phyloP scores from a whole-genome alignment of 2,888 invertebrate genomes.

The Unio pictorum region DNA sequence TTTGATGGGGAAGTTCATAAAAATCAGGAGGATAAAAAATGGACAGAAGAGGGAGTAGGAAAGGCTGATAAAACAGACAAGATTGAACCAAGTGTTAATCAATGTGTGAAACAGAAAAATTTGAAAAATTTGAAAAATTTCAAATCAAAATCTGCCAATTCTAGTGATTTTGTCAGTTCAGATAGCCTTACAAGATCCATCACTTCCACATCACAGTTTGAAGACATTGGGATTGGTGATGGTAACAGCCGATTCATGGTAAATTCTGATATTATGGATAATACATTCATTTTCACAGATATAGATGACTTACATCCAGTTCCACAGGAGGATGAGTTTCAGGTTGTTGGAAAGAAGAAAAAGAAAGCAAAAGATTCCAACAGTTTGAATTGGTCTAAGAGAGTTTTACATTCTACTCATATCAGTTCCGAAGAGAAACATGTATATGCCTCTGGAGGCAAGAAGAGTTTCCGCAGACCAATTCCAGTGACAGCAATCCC shows the following conservation, averaged over 20 bases:
- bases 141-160: slow-evolving; percentile 33
- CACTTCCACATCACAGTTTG: not conserved
- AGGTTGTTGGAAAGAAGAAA: slow-evolving; percentile 58
- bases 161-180: slow-evolving; percentile 1
- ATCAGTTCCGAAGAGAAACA: slow-evolving; percentile 6
- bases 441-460: slow-evolving; percentile 15
- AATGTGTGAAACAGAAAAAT: slow-evolving; percentile 43
- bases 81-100: slow-evolving; percentile 15
- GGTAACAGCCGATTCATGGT: slow-evolving; percentile 1
- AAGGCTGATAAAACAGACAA: slow-evolving; percentile 20
- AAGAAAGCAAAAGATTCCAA: slow-evolving; percentile 21
- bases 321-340: slow-evolving; percentile 51
- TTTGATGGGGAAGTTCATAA: no score
- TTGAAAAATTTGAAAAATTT: slow-evolving; percentile 47
- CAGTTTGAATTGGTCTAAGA: no score
- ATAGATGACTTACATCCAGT: slow-evolving; percentile 41
- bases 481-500: slow-evolving; percentile 16
- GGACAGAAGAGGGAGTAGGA: slow-evolving; percentile 1
- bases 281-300: slow-evolving; percentile 56
- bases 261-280: slow-evolving; percentile 22
- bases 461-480: slow-evolving; percentile 24
- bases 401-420: no score
- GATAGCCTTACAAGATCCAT: no score
- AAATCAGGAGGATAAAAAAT: no score
- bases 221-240: not conserved